phyloP scores from a whole-genome alignment of 2,113 vertebrate species.

The Caretta caretta region DNA sequence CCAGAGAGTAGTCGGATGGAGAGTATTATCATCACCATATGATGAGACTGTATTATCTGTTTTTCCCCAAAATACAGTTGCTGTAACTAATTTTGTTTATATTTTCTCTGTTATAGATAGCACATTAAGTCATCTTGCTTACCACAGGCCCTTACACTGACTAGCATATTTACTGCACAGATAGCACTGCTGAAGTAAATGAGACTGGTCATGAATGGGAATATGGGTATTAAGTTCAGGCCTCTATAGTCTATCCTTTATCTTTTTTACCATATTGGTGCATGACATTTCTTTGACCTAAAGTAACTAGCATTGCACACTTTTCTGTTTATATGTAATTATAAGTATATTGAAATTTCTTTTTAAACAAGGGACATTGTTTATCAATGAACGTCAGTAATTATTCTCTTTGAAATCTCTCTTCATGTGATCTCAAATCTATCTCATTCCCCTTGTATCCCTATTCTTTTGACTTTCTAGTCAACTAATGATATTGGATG shows the following conservation, averaged over 20 bases:
- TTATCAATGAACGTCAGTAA: constrained; percentile 2
- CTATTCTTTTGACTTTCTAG: constrained; percentile 28
- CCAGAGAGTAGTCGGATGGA: not conserved
- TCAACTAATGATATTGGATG: constrained; percentile 33
- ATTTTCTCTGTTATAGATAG: not conserved
- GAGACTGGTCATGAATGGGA: not conserved
- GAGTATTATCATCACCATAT: not conserved
- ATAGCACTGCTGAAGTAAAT: not conserved
- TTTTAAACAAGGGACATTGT: not conserved
- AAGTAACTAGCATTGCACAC: not conserved
- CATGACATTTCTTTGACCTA: not conserved
- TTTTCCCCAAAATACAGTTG: not conserved
- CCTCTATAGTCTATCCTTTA: not conserved
- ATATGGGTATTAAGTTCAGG: not conserved
- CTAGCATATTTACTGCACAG: not conserved
- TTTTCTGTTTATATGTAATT: not conserved
- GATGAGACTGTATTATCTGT: not conserved
- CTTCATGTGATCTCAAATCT: constrained; percentile 30
- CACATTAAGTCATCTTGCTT: not conserved
- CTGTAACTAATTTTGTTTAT: not conserved
- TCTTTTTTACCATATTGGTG: not conserved
- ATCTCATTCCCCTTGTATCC: not conserved
- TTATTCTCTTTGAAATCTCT: not conserved
- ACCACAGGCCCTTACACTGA: not conserved
- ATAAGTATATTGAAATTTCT: not conserved